Evolutionary conservation across 2,797 vertebrate species (phyloP), one percentile per base, ranked within the genome.

Genomic region (Heliangelus exortis): DNA sequence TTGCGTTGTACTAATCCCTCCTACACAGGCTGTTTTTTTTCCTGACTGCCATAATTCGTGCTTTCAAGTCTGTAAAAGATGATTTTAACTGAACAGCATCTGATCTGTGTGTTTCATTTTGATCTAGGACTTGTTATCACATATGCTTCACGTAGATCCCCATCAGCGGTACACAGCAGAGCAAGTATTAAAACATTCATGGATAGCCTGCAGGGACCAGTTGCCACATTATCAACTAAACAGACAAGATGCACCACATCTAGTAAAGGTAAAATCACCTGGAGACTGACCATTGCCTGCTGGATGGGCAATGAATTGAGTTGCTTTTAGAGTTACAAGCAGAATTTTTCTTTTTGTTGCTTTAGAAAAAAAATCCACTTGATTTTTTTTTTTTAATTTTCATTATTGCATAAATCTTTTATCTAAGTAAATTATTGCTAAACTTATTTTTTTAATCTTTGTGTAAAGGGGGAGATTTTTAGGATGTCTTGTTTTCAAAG

Each of bases 61-160:
- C 58, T 75, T 18, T 75, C 7, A 59, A 65, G 33, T 65, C 73
- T 55, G 7, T 33, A 9, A 12, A 3, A 74, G 62, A 29, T 47
- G 41, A 21, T 85, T 54, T 69, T 61, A 41, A 41, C 79, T 76
- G n/a, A 65, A 73, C 63, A 39, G 39, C 39, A 41, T 41, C 6
- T 17, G 14, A 41, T 41, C 6, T 17, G 14, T 23, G 28, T 79
- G 33, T 87, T 91, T 87, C 29, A 17, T 79, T 95, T 82, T 83
- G 88, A 21, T 94, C 77, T 96, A 99, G 99, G 99, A 99, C 96
- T 98, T 99, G 95, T 97, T 99, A 92, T 99, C 99, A 72, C 99
- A 99, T 83, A 99, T 99, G 99, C 98, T 99, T 92, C 99, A 99
- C 9, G 98, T 99, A 94, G 99, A 99, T 97, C 99, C 99, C 81